Evolutionary conservation across 2,888 invertebrate species (phyloP), one percentile per base, ranked within the genome.

Genomic region (Ormia ochracea): DNA sequence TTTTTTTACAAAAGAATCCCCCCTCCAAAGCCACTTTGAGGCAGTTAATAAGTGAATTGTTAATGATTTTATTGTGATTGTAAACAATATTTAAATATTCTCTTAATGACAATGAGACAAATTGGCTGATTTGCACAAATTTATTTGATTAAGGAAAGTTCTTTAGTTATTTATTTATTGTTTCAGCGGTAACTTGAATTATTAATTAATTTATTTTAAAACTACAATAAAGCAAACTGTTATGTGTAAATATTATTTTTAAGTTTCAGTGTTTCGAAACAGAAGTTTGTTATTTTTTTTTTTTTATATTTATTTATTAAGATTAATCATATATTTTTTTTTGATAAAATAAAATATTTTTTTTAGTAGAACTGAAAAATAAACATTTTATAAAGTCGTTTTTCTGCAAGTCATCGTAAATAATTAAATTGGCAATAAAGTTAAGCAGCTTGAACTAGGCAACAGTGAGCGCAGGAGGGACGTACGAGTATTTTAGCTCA

Each of bases 171-270:
- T 68, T 65, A 48, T 52, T 66, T 72, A 65, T 78, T 65, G 45
- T 56, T 52, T 63, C 26, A 41, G 54, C n/a, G 48, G 43, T 63
- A 63, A 9, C 10, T 38, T 17, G n/a, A 45, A 33, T 78, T 45
- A 52, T 28, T 43, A 21, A 59, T 61, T 78, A 78, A 65, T 59
- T 72, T 66, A 74, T 72, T 65, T 33, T 9, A 31, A 56, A 38
- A 50, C 31, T 26, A 50, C 23, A 61, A 66, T 5, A 36, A 31
- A 58, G 65, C 7, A 33, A 72, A 78, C 52, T 66, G 59, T 65
- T 52, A 70, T 74, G 74, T 79, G 68, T 74, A 79, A 79, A 79
- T 74, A 79, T 19, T 48, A 56, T 36, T 38, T 54, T 76, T 76
- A 69, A 63, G 63, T 63, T 56, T n/a, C 7, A 45, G 69, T 38